Evolutionary conservation across 23 tunicate species (phyloP).

Genomic region (Halocynthia roretzi): DNA sequence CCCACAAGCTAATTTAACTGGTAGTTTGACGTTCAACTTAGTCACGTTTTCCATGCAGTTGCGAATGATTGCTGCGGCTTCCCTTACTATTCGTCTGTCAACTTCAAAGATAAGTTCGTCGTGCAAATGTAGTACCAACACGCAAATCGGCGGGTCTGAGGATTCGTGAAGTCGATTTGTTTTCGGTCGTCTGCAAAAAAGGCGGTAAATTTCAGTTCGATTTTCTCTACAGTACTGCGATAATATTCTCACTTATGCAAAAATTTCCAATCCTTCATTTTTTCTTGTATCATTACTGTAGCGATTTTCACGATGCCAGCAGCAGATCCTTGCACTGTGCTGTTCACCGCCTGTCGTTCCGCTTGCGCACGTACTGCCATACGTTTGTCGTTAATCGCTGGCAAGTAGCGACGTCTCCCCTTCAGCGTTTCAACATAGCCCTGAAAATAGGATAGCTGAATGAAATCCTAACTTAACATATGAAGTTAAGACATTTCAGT

Average conservation of each 20-base stretch:
- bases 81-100: conserved; percentile 11
- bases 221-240: neutral
- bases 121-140: conserved; percentile 65
- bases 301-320: conserved; percentile 86
- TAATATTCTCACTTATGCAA: neutral
- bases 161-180: neutral
- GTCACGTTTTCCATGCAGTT: conserved; percentile 54
- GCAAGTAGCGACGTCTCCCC: conserved; percentile 62
- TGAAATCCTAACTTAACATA: neutral
- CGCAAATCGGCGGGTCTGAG: neutral
- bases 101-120: conserved; percentile 95
- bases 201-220: neutral
- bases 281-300: conserved; percentile 32
- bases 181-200: neutral
- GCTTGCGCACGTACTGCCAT: conserved; percentile 43
- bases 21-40: conserved; percentile 34
- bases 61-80: conserved; percentile 37
- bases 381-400: conserved; percentile 34
- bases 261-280: neutral
- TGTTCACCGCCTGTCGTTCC: conserved; percentile 84
- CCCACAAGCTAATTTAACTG: conserved; percentile 48
- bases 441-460: conserved; percentile 15
- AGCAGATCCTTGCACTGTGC: conserved; percentile 83
- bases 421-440: conserved; percentile 55
- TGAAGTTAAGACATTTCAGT: too few species aligned